These are phyloP conservation scores for Philopedon plagiatum DNA, from an alignment of 2,888 invertebrate genomes.

Conservation along the genomic window DNA sequence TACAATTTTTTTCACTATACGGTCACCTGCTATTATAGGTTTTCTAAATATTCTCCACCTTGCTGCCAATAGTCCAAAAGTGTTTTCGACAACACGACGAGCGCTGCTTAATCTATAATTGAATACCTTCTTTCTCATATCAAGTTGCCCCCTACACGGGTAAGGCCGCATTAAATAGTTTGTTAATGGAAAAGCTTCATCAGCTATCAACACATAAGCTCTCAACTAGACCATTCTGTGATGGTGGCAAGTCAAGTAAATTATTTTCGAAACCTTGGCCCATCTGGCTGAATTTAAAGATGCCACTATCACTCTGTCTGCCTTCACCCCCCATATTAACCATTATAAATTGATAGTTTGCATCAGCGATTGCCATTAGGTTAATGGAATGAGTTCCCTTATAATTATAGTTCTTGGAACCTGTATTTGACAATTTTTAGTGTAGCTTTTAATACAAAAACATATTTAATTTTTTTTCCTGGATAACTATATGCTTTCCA, in stretches of 20 bases:
- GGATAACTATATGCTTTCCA: neutral
- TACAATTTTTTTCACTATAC: neutral
- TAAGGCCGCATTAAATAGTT: slow-evolving; percentile 18
- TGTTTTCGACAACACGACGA: neutral
- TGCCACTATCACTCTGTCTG: no score
- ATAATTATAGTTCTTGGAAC: no score
- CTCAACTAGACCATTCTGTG: neutral
- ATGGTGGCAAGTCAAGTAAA: neutral
- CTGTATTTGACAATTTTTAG: no score
- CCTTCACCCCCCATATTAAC: no score
- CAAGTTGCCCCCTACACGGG: neutral
- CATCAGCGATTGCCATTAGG: no score
- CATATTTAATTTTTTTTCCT: neutral
- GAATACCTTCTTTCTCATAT: neutral
- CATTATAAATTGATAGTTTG: no score
- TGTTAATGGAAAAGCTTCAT: neutral
- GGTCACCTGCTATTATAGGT: neutral
- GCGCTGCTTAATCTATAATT: slow-evolving; percentile 1
- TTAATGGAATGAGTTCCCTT: no score
- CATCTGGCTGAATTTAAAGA: neutral
- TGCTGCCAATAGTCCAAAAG: neutral
- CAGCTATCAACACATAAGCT: neutral
- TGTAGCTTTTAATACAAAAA: neutral
- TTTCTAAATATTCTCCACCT: slow-evolving; percentile 13
- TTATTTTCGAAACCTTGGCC: neutral